Percentiles rank a stretch among this genome's conserved stretches.
These are phyloP conservation scores for Gallinago stenura DNA, from an alignment of 2,797 vertebrate genomes.

Conservation along the genomic window DNA sequence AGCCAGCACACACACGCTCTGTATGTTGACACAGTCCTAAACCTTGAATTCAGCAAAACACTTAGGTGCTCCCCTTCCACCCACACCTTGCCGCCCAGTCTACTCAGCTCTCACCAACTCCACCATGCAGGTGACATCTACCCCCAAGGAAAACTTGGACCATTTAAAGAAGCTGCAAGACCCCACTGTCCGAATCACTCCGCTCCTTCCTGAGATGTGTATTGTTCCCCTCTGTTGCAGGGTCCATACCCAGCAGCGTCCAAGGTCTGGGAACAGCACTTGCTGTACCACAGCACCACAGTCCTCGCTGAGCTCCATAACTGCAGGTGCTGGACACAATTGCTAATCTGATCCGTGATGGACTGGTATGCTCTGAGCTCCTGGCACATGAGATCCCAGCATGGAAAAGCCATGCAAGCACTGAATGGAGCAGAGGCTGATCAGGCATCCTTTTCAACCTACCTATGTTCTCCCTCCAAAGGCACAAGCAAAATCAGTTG, in stretches of 20 bases:
- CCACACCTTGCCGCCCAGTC: not conserved
- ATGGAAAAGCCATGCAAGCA: not conserved
- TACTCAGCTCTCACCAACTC: not conserved
- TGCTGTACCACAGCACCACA: fast-evolving
- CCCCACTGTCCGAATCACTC: not conserved
- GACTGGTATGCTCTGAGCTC: not conserved
- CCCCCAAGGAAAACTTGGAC: fast-evolving
- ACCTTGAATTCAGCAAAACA: not conserved
- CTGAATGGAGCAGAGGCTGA: not conserved
- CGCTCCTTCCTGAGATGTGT: not conserved
- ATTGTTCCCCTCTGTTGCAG: fast-evolving
- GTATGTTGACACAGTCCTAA: not conserved
- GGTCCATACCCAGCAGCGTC: not conserved
- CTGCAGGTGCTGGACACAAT: fast-evolving
- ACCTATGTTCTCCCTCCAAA: not conserved
- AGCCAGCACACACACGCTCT: fast-evolving
- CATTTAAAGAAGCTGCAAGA: not conserved
- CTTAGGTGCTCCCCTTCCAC: fast-evolving
- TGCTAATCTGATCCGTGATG: not conserved
- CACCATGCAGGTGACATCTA: not conserved
- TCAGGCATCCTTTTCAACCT: not conserved
- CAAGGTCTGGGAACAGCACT: not conserved
- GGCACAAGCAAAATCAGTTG: not conserved
- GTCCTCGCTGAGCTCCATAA: not conserved
- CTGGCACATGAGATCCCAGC: fast-evolving